Evolutionary conservation across 2,888 invertebrate genomes (phyloP), one percentile per base, ranked within the genome.

Genomic region (Campopleginae sp.): DNA sequence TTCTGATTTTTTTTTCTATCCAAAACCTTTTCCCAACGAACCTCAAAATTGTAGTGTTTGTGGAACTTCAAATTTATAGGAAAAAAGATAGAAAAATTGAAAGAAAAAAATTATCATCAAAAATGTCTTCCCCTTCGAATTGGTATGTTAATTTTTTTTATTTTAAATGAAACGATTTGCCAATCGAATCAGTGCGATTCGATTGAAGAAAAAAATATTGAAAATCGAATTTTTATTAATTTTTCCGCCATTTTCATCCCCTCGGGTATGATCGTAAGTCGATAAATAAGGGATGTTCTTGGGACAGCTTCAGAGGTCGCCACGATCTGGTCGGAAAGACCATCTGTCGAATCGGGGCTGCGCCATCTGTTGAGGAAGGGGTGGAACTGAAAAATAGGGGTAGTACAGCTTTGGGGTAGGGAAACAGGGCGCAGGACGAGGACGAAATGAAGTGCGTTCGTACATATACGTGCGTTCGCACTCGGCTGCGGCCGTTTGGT

Each of bases 261-360:
- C 33, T 70, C 5, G 10, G 38, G 0, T 17, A 38, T 31, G 17
- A 63, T 14, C 70, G 27, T 42, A 5, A n/a, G 75, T 42, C 61
- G 82, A 75, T 81, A 85, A 82, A 46, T 14, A 23, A 63, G 72
- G 72, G 58, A 77, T 31, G 63, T 38, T 14, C 6, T 23, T 5
- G 8, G 23, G 31, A 8, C 6, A 5, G 65, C 91, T 61, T 77
- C 82, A 93, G 93, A 89, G 92, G 81, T 80, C 93, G 91, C 92
- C 91, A 93, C 90, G 63, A 86, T 88, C 88, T 91, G 92, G 92
- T 92, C 90, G 91, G 91, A 80, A 48, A 58, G 92, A 93, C 91
- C 92, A 91, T 93, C 92, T 89, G 71, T 5, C 23, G 44, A 68
- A 12, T 8, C 72, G 71, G 46, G n/a, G 42, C 46, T 63, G 77